These are phyloP conservation scores for Labeo catla DNA, from an alignment of 2,113 vertebrate species.

Conservation along the genomic window DNA sequence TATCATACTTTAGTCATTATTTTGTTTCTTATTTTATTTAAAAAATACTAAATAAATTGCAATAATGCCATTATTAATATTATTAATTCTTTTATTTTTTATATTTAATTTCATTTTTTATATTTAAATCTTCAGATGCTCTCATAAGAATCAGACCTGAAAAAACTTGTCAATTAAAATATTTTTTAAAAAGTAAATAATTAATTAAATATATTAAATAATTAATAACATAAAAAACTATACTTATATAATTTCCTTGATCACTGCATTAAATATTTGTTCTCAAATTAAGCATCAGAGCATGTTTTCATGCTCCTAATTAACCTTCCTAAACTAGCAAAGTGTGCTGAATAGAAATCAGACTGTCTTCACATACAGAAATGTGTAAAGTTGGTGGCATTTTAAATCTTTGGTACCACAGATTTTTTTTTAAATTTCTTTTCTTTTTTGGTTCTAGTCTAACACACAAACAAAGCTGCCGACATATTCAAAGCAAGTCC, in stretches of 20 bases:
- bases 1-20: no score
- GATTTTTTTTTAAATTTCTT: no score
- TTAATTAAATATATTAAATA: neutral
- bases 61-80: no score
- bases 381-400: neutral
- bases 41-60: no score
- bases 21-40: no score
- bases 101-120: no score
- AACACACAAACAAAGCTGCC: neutral
- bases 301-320: neutral
- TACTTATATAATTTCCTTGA: neutral
- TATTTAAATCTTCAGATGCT: no score
- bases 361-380: neutral
- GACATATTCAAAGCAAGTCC: neutral
- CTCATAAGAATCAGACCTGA: no score
- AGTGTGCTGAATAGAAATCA: neutral
- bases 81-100: no score
- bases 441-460: neutral
- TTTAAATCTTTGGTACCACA: neutral
- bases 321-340: neutral
- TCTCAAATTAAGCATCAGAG: neutral
- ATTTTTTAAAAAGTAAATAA: neutral
- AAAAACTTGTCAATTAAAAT: neutral
- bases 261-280: neutral
- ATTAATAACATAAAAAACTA: neutral